phyloP scores from a whole-genome alignment of 2,797 vertebrate genomes.

The Anomalospiza imberbis region DNA sequence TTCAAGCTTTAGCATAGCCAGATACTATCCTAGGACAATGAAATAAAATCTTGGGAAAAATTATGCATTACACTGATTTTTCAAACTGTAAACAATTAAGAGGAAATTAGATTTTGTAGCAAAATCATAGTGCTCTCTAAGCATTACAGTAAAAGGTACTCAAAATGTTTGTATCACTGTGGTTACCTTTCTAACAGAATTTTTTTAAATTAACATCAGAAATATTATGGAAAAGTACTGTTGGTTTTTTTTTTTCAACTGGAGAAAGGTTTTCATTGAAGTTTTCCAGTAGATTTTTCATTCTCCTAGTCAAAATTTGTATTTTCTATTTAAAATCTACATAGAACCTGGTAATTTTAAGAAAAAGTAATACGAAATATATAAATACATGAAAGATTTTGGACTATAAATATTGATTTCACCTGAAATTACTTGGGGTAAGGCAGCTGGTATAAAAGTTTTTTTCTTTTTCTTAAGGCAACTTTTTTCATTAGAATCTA shows the following conservation, averaged over 20 bases:
- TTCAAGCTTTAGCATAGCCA: background rate
- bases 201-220: background rate
- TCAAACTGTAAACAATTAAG: background rate
- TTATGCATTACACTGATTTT: background rate
- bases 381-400: background rate
- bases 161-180: background rate
- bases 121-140: background rate
- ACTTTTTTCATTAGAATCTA: background rate
- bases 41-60: background rate
- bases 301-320: background rate
- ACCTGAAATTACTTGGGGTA: background rate
- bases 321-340: background rate
- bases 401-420: background rate
- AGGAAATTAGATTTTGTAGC: background rate
- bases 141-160: background rate
- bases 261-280: background rate
- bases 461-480: background rate
- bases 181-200: background rate
- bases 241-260: background rate
- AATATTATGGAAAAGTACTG: background rate
- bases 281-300: background rate
- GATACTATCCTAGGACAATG: background rate
- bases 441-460: background rate
- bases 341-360: background rate
- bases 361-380: background rate